phyloP scores from a whole-genome alignment of 2,797 vertebrate species.

The Chloroceryle inda region DNA sequence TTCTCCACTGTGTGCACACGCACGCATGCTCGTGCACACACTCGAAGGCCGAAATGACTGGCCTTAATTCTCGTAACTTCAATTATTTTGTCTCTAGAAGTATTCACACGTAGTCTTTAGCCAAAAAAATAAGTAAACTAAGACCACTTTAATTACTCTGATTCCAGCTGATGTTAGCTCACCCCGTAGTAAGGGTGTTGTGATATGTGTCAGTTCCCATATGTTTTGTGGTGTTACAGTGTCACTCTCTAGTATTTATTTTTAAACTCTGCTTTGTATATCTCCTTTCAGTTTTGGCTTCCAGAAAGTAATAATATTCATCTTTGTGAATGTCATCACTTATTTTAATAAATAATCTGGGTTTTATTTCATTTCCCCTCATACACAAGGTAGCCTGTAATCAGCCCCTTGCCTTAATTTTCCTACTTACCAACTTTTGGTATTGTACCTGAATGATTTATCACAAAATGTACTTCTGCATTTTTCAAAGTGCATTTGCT shows the following conservation, averaged over 20 bases:
- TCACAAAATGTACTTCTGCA: neutral
- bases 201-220: slow-evolving; percentile 17
- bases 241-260: slow-evolving; percentile 21
- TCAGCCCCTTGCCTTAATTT: neutral
- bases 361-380: neutral
- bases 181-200: neutral
- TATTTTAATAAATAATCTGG: slow-evolving; percentile 40
- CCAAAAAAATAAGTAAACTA: slow-evolving; percentile 2
- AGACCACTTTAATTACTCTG: neutral
- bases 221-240: slow-evolving; percentile 7
- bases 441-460: neutral
- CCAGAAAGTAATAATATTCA: slow-evolving; percentile 24
- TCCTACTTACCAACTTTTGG: neutral
- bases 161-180: neutral
- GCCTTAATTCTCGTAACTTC: neutral
- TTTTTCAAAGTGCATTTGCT: neutral
- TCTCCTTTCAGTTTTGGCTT: slow-evolving; percentile 39
- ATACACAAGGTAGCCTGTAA: neutral
- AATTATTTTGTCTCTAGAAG: neutral
- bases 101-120: neutral
- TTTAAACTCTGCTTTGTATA: slow-evolving; percentile 9
- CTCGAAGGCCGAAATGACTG: neutral
- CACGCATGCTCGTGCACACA: neutral
- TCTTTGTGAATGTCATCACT: slow-evolving; percentile 27
- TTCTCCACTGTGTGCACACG: neutral